A percentile compares a stretch with the other conserved stretches of the same genome.
Conservation (phyloP, 2,888 invertebrate species). For the Tetragonula carbonaria region DNA sequence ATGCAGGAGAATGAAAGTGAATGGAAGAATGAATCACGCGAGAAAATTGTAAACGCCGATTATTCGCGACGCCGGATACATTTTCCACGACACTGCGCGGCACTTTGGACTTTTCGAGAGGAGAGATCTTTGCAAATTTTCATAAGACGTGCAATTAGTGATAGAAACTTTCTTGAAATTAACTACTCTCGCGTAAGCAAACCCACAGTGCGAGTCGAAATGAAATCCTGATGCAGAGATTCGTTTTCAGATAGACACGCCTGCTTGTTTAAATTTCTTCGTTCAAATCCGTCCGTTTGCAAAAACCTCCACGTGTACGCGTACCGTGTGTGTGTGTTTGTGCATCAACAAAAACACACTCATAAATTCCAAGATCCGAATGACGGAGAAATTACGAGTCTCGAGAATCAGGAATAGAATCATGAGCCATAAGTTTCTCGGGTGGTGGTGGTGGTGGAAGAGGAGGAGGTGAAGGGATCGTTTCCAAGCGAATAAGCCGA, state of each 20-base stretch:
- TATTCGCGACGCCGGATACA: not conserved
- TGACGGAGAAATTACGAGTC: constrained; percentile 18
- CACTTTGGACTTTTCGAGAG: too few relatives aligned
- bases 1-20: constrained; percentile 28
- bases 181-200: too few relatives aligned
- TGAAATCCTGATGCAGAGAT: too few relatives aligned
- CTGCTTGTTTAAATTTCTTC: too few relatives aligned
- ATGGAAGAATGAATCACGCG: not conserved
- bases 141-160: too few relatives aligned
- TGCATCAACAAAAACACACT: not conserved
- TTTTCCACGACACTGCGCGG: not conserved
- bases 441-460: too few relatives aligned
- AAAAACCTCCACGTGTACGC: not conserved
- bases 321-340: too few relatives aligned
- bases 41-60: not conserved
- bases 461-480: constrained; percentile 7
- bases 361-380: not conserved
- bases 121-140: too few relatives aligned
- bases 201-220: too few relatives aligned
- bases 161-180: too few relatives aligned
- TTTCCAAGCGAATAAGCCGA: constrained; percentile 29
- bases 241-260: too few relatives aligned
- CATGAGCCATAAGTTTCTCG: not conserved
- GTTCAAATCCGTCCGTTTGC: not conserved
- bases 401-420: constrained; percentile 19